These are phyloP conservation scores for Pachypeltis micranthus DNA, from an alignment of 1,140 invertebrate genomes.

Conservation along the genomic window DNA sequence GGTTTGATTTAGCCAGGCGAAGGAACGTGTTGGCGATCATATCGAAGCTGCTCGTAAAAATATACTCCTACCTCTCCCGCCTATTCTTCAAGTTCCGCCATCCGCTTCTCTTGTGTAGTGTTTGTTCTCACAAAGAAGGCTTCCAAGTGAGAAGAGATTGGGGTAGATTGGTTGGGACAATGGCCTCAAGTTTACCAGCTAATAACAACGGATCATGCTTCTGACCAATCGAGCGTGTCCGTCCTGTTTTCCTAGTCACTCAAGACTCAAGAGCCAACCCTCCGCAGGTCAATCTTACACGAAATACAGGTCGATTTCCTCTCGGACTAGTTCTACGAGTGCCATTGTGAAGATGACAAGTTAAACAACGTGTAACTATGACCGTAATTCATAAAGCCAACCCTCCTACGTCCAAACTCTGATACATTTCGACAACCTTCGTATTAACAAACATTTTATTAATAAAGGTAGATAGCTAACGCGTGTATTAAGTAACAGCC, in stretches of 20 bases:
- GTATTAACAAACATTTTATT: too few relatives aligned
- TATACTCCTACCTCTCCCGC: neutral
- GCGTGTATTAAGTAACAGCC: too few relatives aligned
- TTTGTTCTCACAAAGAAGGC: constrained; percentile 13
- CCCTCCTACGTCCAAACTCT: too few relatives aligned
- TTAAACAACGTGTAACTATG: too few relatives aligned
- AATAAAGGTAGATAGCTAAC: too few relatives aligned
- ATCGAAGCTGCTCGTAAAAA: constrained; percentile 13
- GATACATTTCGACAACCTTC: too few relatives aligned
- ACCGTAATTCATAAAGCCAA: too few relatives aligned
- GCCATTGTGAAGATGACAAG: too few relatives aligned
- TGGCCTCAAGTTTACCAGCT: constrained; percentile 2
- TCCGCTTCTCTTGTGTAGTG: neutral
- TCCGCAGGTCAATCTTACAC: too few relatives aligned
- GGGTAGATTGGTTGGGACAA: constrained; percentile 12
- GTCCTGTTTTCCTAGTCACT: neutral
- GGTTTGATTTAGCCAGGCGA: constrained; percentile 5
- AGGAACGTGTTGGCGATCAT: constrained; percentile 16
- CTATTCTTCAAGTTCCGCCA: neutral
- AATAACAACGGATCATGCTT: constrained; percentile 15
- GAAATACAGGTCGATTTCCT: too few relatives aligned
- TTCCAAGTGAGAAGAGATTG: constrained; percentile 10
- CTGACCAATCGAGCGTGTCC: constrained; percentile 13
- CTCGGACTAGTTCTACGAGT: too few relatives aligned
- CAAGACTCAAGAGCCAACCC: too few relatives aligned